These are phyloP conservation scores for Mesitornis unicolor DNA, from an alignment of 2,113 vertebrate species.

Conservation along the genomic window DNA sequence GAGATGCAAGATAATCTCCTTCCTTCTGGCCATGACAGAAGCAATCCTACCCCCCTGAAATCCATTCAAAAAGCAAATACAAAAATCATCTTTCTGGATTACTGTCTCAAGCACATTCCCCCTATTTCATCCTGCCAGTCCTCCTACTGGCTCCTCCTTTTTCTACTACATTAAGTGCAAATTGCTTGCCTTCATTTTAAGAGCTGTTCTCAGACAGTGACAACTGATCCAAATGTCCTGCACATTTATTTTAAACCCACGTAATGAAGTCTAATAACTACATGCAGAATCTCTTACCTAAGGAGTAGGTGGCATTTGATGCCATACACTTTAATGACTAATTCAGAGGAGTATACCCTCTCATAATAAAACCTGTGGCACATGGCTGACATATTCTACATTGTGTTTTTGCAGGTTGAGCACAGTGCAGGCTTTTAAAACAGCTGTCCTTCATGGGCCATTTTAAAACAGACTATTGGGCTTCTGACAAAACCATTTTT, in stretches of 20 bases:
- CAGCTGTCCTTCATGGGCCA: neutral
- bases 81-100: constrained; percentile 52
- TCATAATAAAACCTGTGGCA: neutral
- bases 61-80: constrained; percentile 55
- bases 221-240: constrained; percentile 24
- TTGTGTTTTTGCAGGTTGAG: neutral
- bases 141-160: neutral
- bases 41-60: constrained; percentile 9
- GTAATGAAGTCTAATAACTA: constrained; percentile 17
- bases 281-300: neutral
- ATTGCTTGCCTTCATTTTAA: constrained; percentile 45
- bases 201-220: neutral
- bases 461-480: neutral
- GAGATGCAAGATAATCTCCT: neutral
- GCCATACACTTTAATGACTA: neutral
- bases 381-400: fast-evolving
- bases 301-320: neutral
- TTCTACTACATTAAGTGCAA: constrained; percentile 52
- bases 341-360: neutral
- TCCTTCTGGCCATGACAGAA: constrained; percentile 14
- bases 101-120: constrained; percentile 19
- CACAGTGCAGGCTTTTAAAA: neutral
- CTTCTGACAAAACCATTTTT: neutral
- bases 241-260: constrained; percentile 1
- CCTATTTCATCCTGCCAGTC: constrained; percentile 14